Conservation (phyloP, 1,140 invertebrate species). For the Drosophila orena region DNA sequence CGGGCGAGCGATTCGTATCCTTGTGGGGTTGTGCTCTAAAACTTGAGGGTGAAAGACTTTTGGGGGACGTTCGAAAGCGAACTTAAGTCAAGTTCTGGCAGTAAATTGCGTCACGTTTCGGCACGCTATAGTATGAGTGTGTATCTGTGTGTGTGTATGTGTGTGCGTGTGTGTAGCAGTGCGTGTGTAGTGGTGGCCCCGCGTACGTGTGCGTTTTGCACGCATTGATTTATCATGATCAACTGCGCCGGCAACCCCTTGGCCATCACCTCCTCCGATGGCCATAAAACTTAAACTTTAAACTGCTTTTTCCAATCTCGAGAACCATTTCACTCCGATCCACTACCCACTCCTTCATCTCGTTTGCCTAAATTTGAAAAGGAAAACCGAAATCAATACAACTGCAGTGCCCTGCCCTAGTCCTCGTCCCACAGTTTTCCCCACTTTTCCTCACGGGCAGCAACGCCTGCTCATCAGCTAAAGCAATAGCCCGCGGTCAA, state of each 20-base stretch:
- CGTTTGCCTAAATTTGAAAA: conserved; percentile 48
- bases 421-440: neutral
- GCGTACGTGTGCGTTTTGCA: conserved; percentile 81
- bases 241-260: conserved; percentile 70
- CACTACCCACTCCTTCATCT: conserved; percentile 29
- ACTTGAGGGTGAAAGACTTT: conserved; percentile 64
- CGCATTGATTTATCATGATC: conserved; percentile 84
- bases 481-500: conserved; percentile 78
- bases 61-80: conserved; percentile 43
- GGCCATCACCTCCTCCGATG: conserved; percentile 15
- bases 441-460: conserved; percentile 6
- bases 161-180: conserved; percentile 30
- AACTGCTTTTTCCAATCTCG: conserved; percentile 56
- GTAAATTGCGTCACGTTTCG: conserved; percentile 83
- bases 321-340: conserved; percentile 9
- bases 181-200: conserved; percentile 31
- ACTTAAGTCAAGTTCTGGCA: conserved; percentile 81
- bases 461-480: conserved; percentile 73
- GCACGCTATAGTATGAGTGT: conserved; percentile 52
- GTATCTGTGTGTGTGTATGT: conserved; percentile 6
- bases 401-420: conserved; percentile 55
- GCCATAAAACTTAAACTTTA: conserved; percentile 73
- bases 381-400: conserved; percentile 72
- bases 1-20: conserved; percentile 47
- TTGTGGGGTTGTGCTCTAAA: conserved; percentile 54